A percentile compares a stretch with the other conserved stretches of the same genome.
These are phyloP conservation scores for Leuciscus waleckii DNA, from an alignment of 2,797 vertebrate species.

Conservation along the genomic window DNA sequence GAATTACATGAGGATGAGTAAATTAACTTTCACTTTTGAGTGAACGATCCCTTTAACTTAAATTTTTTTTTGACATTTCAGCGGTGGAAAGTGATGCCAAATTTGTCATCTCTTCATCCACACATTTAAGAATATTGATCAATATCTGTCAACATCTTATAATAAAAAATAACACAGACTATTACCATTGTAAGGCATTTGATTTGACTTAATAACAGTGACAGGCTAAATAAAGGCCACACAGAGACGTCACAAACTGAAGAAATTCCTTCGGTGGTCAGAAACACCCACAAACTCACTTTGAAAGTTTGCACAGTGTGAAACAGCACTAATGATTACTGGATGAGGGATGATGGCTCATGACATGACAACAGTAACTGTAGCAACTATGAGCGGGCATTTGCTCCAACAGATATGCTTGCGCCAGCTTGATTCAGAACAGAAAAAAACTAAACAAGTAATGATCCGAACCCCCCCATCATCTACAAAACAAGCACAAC, in stretches of 20 bases:
- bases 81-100: neutral
- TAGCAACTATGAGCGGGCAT: slow-evolving; percentile 83
- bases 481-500: neutral
- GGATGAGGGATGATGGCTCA: slow-evolving; percentile 77
- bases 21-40: neutral
- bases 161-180: neutral
- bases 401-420: slow-evolving; percentile 62
- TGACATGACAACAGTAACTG: slow-evolving; percentile 79
- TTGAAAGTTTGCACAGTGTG: slow-evolving; percentile 29
- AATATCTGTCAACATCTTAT: neutral
- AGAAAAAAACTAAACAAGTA: slow-evolving; percentile 18
- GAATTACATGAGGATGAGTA: neutral
- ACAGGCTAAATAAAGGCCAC: slow-evolving; percentile 38
- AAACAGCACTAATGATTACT: slow-evolving; percentile 58
- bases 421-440: slow-evolving; percentile 68
- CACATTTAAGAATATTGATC: neutral
- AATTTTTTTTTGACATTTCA: too few relatives aligned
- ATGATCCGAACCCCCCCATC: neutral
- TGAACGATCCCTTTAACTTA: neutral
- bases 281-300: slow-evolving; percentile 37
- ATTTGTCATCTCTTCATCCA: neutral
- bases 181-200: slow-evolving; percentile 24
- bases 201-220: slow-evolving; percentile 43
- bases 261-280: slow-evolving; percentile 40
- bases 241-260: slow-evolving; percentile 36